phyloP scores from a whole-genome alignment of 2,113 vertebrate genomes.

The Pedionomus torquatus region DNA sequence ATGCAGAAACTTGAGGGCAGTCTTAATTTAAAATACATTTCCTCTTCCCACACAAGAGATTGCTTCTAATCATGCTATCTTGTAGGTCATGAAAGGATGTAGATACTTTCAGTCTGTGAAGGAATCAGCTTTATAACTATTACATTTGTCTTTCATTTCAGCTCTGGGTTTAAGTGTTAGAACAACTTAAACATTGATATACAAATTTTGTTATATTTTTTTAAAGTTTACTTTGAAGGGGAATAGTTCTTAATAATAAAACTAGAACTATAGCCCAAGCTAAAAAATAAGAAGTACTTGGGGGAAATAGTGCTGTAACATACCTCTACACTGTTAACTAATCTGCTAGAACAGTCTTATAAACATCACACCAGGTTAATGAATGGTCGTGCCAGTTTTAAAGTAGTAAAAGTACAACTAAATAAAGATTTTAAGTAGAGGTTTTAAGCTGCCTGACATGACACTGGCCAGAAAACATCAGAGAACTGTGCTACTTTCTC shows the following conservation, averaged over 20 bases:
- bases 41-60: background rate
- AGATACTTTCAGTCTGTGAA: background rate
- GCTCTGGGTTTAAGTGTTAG: background rate
- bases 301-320: background rate
- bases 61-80: accelerated
- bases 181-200: background rate
- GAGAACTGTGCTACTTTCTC: background rate
- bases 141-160: background rate
- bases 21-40: background rate
- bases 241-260: background rate
- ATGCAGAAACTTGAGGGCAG: background rate
- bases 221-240: background rate
- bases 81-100: accelerated
- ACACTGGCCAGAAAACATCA: background rate
- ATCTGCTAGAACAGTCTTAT: background rate
- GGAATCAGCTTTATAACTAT: background rate
- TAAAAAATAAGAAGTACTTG: background rate
- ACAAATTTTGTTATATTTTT: background rate
- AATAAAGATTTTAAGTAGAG: background rate
- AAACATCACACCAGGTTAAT: constrained; percentile 13
- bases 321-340: background rate
- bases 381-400: background rate
- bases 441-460: background rate
- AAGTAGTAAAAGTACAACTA: background rate
- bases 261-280: background rate